Percentiles rank a stretch among this genome's conserved stretches.
phyloP scores from a whole-genome alignment of 2,888 invertebrate species.

The Dolichomitus sp. region DNA sequence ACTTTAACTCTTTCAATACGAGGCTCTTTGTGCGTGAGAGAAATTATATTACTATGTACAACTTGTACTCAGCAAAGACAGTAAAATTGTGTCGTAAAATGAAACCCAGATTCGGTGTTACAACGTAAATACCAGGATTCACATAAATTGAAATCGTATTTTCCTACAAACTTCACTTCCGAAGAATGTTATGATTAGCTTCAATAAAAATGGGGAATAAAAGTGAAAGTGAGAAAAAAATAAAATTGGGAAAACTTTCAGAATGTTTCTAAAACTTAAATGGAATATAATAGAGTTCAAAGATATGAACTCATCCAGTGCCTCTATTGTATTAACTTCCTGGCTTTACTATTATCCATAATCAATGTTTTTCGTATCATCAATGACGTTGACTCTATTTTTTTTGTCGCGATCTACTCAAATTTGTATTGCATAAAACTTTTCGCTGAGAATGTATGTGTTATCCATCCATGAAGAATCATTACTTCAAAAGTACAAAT shows the following conservation, averaged over 20 bases:
- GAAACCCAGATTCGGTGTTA: background rate
- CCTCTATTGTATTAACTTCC: too few species aligned
- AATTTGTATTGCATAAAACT: too few species aligned
- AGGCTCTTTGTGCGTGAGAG: background rate
- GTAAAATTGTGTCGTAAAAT: background rate
- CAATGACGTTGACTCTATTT: background rate
- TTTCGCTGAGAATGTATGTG: too few species aligned
- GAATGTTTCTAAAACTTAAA: background rate
- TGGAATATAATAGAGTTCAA: background rate
- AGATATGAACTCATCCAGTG: background rate
- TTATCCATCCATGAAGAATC: too few species aligned
- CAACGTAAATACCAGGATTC: background rate
- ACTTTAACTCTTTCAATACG: constrained; percentile 9
- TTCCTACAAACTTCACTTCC: background rate
- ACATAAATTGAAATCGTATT: background rate
- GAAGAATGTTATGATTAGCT: background rate
- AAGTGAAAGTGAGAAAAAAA: too few species aligned
- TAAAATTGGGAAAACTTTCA: background rate
- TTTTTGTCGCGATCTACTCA: too few species aligned
- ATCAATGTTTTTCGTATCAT: too few species aligned
- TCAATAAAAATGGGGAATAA: too few species aligned
- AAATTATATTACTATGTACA: background rate
- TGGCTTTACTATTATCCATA: too few species aligned
- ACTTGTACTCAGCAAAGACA: background rate
- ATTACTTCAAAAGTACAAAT: too few species aligned